These are phyloP conservation scores for Chrysemys picta DNA, from an alignment of 2,113 vertebrate species.

Conservation along the genomic window DNA sequence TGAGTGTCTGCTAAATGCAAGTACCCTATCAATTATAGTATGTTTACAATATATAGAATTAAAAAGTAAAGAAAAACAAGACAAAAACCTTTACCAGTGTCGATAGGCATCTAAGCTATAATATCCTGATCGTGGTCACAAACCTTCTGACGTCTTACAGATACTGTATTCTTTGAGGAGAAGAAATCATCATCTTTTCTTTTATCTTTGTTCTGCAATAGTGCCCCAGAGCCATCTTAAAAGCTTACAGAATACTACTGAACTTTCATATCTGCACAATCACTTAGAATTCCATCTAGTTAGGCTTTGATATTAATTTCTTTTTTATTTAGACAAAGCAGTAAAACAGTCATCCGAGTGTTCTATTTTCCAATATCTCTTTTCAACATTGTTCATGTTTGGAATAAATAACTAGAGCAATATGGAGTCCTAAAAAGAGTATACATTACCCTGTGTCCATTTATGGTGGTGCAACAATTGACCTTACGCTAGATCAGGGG, in stretches of 20 bases:
- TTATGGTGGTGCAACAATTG: background rate
- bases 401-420: background rate
- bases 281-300: constrained; percentile 14
- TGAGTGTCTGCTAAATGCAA: background rate
- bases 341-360: background rate
- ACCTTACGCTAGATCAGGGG: background rate
- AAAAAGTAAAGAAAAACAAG: constrained; percentile 14
- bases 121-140: background rate
- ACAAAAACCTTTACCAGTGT: background rate
- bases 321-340: background rate
- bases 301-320: constrained; percentile 66
- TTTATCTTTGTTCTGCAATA: constrained; percentile 61
- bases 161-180: background rate
- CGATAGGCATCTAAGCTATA: constrained; percentile 36
- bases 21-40: background rate
- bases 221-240: constrained; percentile 54
- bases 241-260: constrained; percentile 33
- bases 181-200: constrained; percentile 46
- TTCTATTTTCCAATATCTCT: constrained; percentile 7
- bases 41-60: background rate
- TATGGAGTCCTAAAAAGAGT: background rate
- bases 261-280: constrained; percentile 29
- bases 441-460: background rate
- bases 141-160: background rate
- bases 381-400: background rate